These are phyloP conservation scores for Oncopodura yosiiana DNA, from an alignment of 1,140 invertebrate genomes.

Conservation along the genomic window DNA sequence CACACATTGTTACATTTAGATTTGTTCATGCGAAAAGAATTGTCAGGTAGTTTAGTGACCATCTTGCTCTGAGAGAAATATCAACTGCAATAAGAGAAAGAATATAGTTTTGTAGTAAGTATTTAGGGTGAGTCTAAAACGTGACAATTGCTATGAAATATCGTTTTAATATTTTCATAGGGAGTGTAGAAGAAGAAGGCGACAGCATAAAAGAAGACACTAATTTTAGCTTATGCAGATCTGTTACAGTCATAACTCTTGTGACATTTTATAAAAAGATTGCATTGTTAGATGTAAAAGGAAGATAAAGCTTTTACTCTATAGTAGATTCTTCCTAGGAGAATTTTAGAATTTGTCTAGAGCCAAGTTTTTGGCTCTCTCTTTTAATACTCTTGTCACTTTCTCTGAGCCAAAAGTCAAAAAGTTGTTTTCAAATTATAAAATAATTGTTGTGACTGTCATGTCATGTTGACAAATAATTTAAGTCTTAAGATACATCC, in stretches of 20 bases:
- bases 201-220: conserved; percentile 26
- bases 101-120: too few relatives aligned
- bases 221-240: conserved; percentile 34
- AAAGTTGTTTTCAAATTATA: background rate
- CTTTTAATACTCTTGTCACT: background rate
- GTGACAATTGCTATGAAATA: conserved; percentile 35
- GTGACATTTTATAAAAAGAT: conserved; percentile 17
- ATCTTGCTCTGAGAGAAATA: background rate
- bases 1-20: too few relatives aligned
- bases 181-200: background rate
- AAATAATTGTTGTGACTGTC: background rate
- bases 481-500: too few relatives aligned
- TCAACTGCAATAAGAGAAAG: conserved; percentile 2
- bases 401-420: background rate
- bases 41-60: conserved; percentile 8
- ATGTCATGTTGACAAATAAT: background rate
- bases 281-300: background rate
- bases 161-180: conserved; percentile 35
- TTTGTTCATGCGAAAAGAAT: conserved; percentile 7
- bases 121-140: too few relatives aligned
- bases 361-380: background rate
- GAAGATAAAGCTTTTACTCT: background rate
- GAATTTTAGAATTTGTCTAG: too few relatives aligned
- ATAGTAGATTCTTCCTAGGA: too few relatives aligned
- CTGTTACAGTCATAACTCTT: conserved; percentile 26